Conservation (phyloP, 2,113 vertebrate species). For the human (Homo sapiens) region GRCh38 chr13:108267001-108267500, state of each 20-base stretch:
- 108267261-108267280: neutral
- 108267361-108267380: neutral
- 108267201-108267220: no score
- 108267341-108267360: no score
- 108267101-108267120: neutral
- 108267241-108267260: fast-evolving
- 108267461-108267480: neutral
- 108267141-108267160: neutral
- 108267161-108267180: no score
- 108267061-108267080: neutral
- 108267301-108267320: no score
- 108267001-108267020: no score
- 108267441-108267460: neutral
- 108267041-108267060: neutral
- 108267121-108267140: neutral
- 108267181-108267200: neutral
- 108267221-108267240: neutral
- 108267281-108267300: neutral
- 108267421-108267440: neutral
- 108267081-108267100: neutral
- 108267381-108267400: neutral
- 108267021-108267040: neutral
- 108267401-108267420: neutral
- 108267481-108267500: neutral
- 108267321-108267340: no score